Base-by-base conservation (phyloP, 2,113 vertebrate genomes). In the Thryonomys swinderianus region DNA sequence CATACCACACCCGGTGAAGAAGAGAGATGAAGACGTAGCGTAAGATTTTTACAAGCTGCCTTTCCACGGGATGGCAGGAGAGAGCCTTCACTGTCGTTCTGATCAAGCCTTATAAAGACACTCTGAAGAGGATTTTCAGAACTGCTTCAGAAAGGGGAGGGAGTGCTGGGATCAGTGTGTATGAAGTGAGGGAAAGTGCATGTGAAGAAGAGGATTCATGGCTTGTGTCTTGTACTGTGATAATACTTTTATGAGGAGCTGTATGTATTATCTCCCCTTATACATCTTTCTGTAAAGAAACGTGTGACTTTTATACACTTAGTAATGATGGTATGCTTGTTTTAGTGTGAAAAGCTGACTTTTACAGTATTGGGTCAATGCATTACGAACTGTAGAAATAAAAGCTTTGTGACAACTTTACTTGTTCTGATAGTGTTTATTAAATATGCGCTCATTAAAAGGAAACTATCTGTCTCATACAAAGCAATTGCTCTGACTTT, bases 381-480 rank as follows among this genome's bases (percentile, higher is more conserved):
- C 73, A 92, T 2, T 83, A 92, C 37, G 96, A 93, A n/a, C 85
- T 90, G 7, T 85, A 96, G 62, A 89, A 74, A 94, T 88, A 80
- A 93, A 76, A n/a, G 1, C 18, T 89, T 95, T 7, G 20, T 90
- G 34, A 40, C 57, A 61, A 37, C 9, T 93, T 94, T 84, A 88
- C 89, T 93, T 95, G n/a, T 71, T 92, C 85, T 92, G 87, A 89
- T 84, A 89, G 7, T 40, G 83, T 82, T 84, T 95, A 93, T 76
- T 79, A 89, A 96, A 62, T 45, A 27, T 32, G 74, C 81, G 37
- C 37, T 88, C 40, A 66, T 92, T 94, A 81, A 93, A 61, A 94
- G 73, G 89, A 51, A 11, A 86, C 27, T 55, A 16, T 5, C 34
- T 74, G 42, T 23, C 14, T 88, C 37, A 80, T 51, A 37, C 42